Percentiles rank a stretch among this genome's conserved stretches.
phyloP scores from a whole-genome alignment of 2,888 invertebrate species.

The Rutpela maculata region DNA sequence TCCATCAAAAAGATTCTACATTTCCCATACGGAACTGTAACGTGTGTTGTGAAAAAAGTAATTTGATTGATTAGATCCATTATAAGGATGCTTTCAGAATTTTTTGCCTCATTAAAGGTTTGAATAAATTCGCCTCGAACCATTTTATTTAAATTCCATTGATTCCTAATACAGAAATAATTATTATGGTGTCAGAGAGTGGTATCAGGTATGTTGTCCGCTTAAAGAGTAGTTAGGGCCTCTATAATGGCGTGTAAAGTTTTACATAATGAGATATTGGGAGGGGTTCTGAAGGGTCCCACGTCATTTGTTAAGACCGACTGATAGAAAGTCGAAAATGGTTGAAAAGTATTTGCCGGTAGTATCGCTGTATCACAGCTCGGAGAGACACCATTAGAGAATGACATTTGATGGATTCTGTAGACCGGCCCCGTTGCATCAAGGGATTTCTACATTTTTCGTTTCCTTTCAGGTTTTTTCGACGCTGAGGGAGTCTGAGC shows the following conservation, averaged over 20 bases:
- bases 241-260: constrained; percentile 60
- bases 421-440: constrained; percentile 70
- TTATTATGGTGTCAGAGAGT: constrained; percentile 43
- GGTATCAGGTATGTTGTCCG: constrained; percentile 52
- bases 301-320: constrained; percentile 54
- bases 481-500: constrained; percentile 64
- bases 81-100: constrained; percentile 29
- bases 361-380: constrained; percentile 63
- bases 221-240: constrained; percentile 52
- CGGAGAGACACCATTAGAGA: constrained; percentile 70
- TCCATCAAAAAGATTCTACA: constrained; percentile 23
- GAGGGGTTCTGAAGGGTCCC: constrained; percentile 55
- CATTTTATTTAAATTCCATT: constrained; percentile 38
- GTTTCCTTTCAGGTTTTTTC: constrained; percentile 69
- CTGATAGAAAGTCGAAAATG: constrained; percentile 54
- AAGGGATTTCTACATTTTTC: constrained; percentile 71
- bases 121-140: constrained; percentile 41
- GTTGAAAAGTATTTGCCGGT: constrained; percentile 51
- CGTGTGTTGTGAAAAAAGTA: constrained; percentile 27
- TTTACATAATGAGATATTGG: constrained; percentile 58
- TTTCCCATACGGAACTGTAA: constrained; percentile 35
- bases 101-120: constrained; percentile 36
- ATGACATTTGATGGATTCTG: constrained; percentile 72
- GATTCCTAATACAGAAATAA: constrained; percentile 35
- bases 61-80: constrained; percentile 26